Base-by-base conservation (phyloP, 2,113 vertebrate species). In the Dissostichus mawsoni region DNA sequence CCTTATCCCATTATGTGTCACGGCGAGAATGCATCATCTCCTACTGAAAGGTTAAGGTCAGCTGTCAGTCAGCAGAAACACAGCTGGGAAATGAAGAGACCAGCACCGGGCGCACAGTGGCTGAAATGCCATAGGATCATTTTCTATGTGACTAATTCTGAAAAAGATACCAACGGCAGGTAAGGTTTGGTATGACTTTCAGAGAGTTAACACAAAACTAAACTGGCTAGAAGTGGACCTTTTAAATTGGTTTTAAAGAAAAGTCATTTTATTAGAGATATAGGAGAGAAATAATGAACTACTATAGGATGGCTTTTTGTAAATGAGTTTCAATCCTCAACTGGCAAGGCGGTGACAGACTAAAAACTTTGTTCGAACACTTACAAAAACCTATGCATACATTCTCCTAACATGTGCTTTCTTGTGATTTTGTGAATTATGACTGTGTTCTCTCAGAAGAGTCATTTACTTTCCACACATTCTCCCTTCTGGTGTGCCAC, bases 11-110 rank as follows among this genome's bases (percentile, higher is more conserved):
- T 90, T 70, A 81, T 11, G 72, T 77, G 62, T 87, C 79, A 78
- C n/a, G 76, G 82, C 65, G 65, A 76, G 80, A 85, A 69, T 78
- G 57, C 64, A 59, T 76, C 81, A 85, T 85, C 83, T 71, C 78
- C 81, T 12, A 10, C 73, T 57, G 62, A 71, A 80, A 88, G 83
- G 83, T 84, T 63, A 74, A 82, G 87, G 81, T 81, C 77, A 76
- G 70, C 53, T 78, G 84, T 71, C 67, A 69, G 73, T 52, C 29
- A 13, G 78, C 11, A 0, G 72, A 17, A 74, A 67, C 63, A 50
- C 57, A 17, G 25, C 18, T 44, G 44, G 83, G 70, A 73, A 82
- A 74, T 67, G 33, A 65, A n/a, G 41, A 77, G 78, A 81, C 44
- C 66, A 2, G 55, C 58, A 63, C 33, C 59, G 17, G 33, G 52